Evolutionary conservation across 2,888 invertebrate species (phyloP).

Genomic region (Dolomedes plantarius): DNA sequence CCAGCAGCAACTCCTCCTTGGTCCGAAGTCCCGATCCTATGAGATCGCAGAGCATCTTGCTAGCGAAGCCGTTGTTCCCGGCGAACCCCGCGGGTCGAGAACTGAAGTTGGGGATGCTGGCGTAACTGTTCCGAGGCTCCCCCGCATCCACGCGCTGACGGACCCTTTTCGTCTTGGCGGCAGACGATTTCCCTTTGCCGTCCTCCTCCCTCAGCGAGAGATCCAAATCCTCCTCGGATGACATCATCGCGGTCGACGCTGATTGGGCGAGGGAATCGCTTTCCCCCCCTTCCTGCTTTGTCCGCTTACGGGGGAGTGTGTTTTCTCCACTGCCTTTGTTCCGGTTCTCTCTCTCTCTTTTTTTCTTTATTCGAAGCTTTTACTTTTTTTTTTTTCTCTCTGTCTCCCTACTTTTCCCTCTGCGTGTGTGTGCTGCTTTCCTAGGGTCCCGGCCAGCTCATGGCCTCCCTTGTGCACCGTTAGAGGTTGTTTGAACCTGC

Average conservation of each 20-base stretch:
- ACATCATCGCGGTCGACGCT: constrained; percentile 68
- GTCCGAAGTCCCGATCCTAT: constrained; percentile 75
- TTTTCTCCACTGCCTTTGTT: constrained; percentile 18
- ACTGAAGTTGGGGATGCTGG: constrained; percentile 81
- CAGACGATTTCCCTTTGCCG: constrained; percentile 35
- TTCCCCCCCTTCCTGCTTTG: constrained; percentile 32
- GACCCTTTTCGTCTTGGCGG: constrained; percentile 85
- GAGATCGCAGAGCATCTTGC: constrained; percentile 94
- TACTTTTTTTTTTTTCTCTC: not conserved
- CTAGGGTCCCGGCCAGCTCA: constrained; percentile 9
- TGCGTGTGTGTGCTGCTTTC: not conserved
- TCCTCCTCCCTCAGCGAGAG: constrained; percentile 32
- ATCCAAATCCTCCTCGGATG: constrained; percentile 72
- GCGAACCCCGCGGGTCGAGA: constrained; percentile 61
- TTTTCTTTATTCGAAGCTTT: not conserved
- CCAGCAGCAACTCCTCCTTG: not conserved
- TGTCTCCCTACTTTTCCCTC: not conserved
- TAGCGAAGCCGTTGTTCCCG: constrained; percentile 76
- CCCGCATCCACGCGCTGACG: constrained; percentile 97
- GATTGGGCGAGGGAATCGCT: constrained; percentile 52
- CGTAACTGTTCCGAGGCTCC: constrained; percentile 92
- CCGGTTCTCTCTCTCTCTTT: no score
- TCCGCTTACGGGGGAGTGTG: constrained; percentile 23
- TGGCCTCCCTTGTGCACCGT: constrained; percentile 19
- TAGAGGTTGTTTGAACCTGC: constrained; percentile 7